Evolutionary conservation across 2,888 invertebrate genomes (phyloP).

Genomic region (Quadroppia sp.): DNA sequence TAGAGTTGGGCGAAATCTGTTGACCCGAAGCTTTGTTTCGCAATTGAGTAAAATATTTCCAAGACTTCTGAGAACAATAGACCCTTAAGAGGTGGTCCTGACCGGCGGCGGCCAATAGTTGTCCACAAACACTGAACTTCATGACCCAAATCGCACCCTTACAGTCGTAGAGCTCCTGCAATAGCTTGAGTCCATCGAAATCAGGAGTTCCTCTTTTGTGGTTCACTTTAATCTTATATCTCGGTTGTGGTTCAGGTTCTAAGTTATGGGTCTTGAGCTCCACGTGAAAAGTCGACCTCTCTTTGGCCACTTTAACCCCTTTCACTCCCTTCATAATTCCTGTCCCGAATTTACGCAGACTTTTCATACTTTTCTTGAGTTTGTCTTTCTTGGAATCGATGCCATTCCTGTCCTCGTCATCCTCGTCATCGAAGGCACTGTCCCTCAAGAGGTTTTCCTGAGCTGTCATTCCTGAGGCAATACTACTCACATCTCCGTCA

Average conservation of each 20-base stretch:
- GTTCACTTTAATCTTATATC: slow-evolving; percentile 42
- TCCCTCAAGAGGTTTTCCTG: slow-evolving; percentile 28
- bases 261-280: slow-evolving; percentile 18
- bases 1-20: slow-evolving; percentile 44
- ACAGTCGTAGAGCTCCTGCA: slow-evolving; percentile 67
- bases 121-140: slow-evolving; percentile 94
- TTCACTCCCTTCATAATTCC: slow-evolving; percentile 41
- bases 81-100: slow-evolving; percentile 90
- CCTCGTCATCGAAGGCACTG: slow-evolving; percentile 34
- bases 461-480: slow-evolving; percentile 36
- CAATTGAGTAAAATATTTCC: slow-evolving; percentile 89
- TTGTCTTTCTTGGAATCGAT: slow-evolving; percentile 29
- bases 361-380: slow-evolving; percentile 38
- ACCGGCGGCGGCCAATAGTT: slow-evolving; percentile 91
- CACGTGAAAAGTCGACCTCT: slow-evolving; percentile 41
- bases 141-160: slow-evolving; percentile 91
- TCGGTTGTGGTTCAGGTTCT: slow-evolving; percentile 35
- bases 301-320: slow-evolving; percentile 21
- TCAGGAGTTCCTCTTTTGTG: slow-evolving; percentile 57
- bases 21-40: slow-evolving; percentile 65
- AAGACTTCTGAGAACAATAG: slow-evolving; percentile 89
- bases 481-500: slow-evolving; percentile 37
- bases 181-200: slow-evolving; percentile 83
- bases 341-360: slow-evolving; percentile 38
- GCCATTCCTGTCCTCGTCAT: slow-evolving; percentile 34